phyloP scores from a whole-genome alignment of 2,797 vertebrate species.

The Arctocebus calabarensis region DNA sequence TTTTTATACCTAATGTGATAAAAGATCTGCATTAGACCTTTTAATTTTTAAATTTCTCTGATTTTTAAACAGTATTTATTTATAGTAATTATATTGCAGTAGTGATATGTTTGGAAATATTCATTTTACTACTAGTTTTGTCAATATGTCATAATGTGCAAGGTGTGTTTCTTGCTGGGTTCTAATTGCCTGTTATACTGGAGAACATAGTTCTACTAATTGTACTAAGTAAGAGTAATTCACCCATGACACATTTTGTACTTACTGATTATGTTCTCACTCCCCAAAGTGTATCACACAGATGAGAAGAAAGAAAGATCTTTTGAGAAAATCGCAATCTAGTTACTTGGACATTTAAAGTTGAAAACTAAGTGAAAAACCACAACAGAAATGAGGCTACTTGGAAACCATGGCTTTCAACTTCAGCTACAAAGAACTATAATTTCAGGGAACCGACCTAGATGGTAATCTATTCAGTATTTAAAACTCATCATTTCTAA shows the following conservation, averaged over 20 bases:
- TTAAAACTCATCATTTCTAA: slow-evolving; percentile 73
- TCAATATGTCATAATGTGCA: background rate
- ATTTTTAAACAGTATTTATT: slow-evolving; percentile 1
- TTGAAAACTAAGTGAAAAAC: slow-evolving; percentile 52
- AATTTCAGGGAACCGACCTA: slow-evolving; percentile 7
- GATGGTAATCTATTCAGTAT: slow-evolving; percentile 56
- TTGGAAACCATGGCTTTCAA: background rate
- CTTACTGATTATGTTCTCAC: background rate
- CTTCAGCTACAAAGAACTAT: background rate
- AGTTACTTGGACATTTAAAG: background rate
- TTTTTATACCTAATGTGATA: background rate
- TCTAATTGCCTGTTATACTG: background rate
- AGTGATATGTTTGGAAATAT: background rate
- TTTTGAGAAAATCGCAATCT: background rate
- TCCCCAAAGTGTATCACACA: background rate
- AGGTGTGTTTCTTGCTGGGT: background rate
- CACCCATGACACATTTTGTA: background rate
- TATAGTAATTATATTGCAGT: slow-evolving; percentile 27
- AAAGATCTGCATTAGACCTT: background rate
- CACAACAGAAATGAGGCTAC: slow-evolving; percentile 15
- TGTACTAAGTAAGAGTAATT: background rate
- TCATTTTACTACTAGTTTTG: background rate
- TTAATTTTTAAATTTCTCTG: background rate
- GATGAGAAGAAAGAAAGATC: background rate
- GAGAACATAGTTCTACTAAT: background rate